These are phyloP conservation scores for Chalcis sispes DNA, from an alignment of 2,888 invertebrate genomes.

Conservation along the genomic window DNA sequence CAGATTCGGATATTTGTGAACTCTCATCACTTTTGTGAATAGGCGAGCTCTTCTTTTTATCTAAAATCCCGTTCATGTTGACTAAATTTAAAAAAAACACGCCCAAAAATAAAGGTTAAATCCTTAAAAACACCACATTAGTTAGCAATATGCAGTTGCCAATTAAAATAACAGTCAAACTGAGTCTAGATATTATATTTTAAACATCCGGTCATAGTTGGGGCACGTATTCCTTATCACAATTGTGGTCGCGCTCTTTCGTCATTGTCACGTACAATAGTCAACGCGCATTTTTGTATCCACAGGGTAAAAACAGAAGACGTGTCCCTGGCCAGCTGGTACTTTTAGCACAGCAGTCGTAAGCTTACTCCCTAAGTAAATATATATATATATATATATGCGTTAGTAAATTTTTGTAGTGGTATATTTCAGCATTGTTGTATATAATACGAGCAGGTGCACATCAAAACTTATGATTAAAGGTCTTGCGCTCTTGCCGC, in stretches of 20 bases:
- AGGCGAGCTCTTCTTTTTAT: slow-evolving; percentile 49
- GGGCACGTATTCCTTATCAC: slow-evolving; percentile 25
- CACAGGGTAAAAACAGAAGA: background rate
- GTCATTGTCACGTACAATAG: background rate
- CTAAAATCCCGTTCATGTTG: slow-evolving; percentile 51
- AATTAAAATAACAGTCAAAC: too few species aligned
- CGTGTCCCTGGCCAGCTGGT: slow-evolving; percentile 28
- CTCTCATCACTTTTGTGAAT: slow-evolving; percentile 9
- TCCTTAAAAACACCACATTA: background rate
- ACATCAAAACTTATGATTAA: slow-evolving; percentile 16
- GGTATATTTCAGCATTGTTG: background rate
- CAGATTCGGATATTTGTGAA: background rate
- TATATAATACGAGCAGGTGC: slow-evolving; percentile 28
- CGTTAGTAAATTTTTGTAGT: background rate
- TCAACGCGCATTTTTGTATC: background rate
- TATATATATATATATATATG: too few species aligned
- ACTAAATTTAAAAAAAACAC: background rate
- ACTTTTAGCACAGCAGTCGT: background rate
- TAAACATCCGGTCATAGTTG: slow-evolving; percentile 19
- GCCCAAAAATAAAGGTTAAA: slow-evolving; percentile 16
- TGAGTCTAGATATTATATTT: background rate
- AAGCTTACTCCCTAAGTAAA: too few species aligned
- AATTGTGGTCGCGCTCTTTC: background rate
- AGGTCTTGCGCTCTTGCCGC: slow-evolving; percentile 53
- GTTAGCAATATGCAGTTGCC: background rate